A percentile compares a stretch with the other conserved stretches of the same genome.
Evolutionary conservation across 2,113 vertebrate species (phyloP).

Genomic region (Oreochromis niloticus): DNA sequence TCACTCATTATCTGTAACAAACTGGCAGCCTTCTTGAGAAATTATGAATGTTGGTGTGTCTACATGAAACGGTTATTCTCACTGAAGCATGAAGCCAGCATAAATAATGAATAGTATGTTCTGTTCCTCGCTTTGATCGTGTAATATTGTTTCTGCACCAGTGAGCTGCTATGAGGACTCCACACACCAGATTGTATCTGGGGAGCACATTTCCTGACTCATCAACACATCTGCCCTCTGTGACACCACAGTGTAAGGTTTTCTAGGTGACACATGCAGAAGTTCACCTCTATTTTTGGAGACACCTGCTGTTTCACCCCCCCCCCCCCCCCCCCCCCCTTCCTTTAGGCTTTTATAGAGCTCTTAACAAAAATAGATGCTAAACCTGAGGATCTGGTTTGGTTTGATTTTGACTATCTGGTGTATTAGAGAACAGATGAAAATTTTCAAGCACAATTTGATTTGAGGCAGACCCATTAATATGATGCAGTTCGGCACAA

Average conservation of each 20-base stretch:
- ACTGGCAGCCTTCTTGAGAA: background rate
- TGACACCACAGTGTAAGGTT: background rate
- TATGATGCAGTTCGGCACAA: background rate
- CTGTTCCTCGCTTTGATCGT: background rate
- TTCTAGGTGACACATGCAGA: constrained; percentile 7
- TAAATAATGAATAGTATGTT: background rate
- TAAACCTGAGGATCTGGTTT: background rate
- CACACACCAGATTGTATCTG: background rate
- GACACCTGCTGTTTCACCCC: background rate
- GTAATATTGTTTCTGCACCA: background rate
- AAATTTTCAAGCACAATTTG: background rate
- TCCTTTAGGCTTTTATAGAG: background rate
- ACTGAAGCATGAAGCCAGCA: background rate
- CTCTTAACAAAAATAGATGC: background rate
- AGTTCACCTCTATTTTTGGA: background rate
- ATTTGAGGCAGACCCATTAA: background rate
- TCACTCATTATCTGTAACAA: background rate
- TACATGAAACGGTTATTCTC: background rate
- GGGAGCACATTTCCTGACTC: constrained; percentile 3
- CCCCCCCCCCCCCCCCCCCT: too few relatives aligned
- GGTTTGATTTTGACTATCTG: background rate
- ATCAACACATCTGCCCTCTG: background rate
- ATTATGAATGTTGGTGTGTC: background rate
- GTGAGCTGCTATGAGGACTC: background rate
- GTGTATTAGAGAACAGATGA: background rate